Conservation (phyloP, 2,888 invertebrate species). For the Cataglyphis rosenhaueri region DNA sequence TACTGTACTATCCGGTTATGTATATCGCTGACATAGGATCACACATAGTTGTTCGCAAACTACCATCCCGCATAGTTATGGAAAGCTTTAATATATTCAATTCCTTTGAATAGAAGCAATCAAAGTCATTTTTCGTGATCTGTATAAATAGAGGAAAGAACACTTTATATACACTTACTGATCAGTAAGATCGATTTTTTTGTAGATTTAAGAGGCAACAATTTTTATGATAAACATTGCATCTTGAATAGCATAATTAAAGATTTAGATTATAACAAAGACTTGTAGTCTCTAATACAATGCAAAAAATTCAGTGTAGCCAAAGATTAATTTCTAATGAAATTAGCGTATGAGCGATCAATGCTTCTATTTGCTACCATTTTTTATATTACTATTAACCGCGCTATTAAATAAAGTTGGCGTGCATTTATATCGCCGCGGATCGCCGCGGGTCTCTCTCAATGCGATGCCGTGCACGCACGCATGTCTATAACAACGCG, state of each 20-base stretch:
- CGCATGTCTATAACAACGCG: constrained; percentile 7
- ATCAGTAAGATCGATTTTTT: neutral
- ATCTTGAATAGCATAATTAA: neutral
- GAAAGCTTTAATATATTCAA: constrained; percentile 1
- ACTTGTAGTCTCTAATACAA: neutral
- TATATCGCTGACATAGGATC: constrained; percentile 36
- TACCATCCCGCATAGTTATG: constrained; percentile 6
- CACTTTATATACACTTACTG: neutral
- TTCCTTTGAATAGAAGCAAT: constrained; percentile 24
- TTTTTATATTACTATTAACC: constrained; percentile 21
- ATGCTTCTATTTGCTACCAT: neutral
- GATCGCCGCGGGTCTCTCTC: constrained; percentile 5
- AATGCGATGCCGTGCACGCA: neutral
- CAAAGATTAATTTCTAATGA: constrained; percentile 6
- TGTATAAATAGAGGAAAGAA: neutral
- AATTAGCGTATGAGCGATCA: neutral
- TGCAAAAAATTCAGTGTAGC: neutral
- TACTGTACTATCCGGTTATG: constrained; percentile 21
- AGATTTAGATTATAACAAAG: neutral
- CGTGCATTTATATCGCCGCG: constrained; percentile 2
- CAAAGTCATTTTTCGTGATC: neutral
- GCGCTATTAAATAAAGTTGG: constrained; percentile 17
- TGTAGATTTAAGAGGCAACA: neutral
- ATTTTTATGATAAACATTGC: neutral
- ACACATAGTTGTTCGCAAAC: constrained; percentile 18